A percentile compares a stretch with the other conserved stretches of the same genome.
phyloP scores from a whole-genome alignment of 2,113 vertebrate genomes.

The Symphodus melops region DNA sequence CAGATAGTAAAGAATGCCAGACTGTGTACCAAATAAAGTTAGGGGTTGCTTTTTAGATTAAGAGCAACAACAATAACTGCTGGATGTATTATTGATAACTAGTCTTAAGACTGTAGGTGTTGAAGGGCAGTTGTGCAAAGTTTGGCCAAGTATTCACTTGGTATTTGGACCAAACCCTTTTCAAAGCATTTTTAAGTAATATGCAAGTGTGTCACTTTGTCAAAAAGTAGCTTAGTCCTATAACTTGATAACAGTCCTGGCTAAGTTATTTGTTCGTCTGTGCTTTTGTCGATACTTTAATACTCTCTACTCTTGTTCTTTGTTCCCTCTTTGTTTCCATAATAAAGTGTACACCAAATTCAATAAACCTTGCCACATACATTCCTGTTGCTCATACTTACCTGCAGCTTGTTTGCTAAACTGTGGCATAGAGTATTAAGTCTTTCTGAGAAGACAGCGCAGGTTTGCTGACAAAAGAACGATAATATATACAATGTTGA shows the following conservation, averaged over 20 bases:
- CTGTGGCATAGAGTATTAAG: neutral
- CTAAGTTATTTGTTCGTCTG: neutral
- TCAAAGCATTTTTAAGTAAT: too few relatives aligned
- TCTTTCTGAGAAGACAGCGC: slow-evolving; percentile 9
- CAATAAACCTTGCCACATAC: neutral
- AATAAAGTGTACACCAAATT: neutral
- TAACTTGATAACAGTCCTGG: neutral
- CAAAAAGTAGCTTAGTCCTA: neutral
- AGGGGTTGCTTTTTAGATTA: neutral
- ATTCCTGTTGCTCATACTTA: neutral
- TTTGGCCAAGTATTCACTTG: neutral
- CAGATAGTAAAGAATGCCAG: neutral
- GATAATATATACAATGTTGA: slow-evolving; percentile 38
- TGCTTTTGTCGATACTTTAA: neutral
- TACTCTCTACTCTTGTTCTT: neutral
- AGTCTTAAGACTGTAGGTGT: neutral
- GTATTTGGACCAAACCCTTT: too few relatives aligned
- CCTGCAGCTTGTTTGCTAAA: neutral
- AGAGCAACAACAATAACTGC: neutral
- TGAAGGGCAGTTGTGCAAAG: neutral
- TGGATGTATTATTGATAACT: neutral
- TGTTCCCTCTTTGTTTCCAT: neutral
- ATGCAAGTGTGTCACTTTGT: neutral
- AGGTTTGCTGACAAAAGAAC: slow-evolving; percentile 1
- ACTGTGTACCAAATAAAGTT: neutral